Percentiles rank a stretch among this genome's conserved stretches.
phyloP scores from a whole-genome alignment of 1,140 invertebrate genomes.

The Ectropis grisescens region DNA sequence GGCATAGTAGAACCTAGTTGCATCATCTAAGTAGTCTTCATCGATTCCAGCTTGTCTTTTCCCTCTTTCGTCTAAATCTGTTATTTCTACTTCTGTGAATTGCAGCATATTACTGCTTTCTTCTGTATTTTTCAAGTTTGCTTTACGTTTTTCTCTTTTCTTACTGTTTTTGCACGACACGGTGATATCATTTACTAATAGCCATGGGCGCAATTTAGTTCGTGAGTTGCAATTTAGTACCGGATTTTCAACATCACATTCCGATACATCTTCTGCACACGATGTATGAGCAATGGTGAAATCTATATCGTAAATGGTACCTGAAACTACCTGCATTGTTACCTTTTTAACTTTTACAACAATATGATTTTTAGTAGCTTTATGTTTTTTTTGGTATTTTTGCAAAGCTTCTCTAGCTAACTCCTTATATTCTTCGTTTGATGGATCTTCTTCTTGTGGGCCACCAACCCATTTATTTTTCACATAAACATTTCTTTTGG shows the following conservation, averaged over 20 bases:
- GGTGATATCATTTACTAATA: slow-evolving; percentile 18
- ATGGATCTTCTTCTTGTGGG: slow-evolving; percentile 13
- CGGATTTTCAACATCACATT: not conserved
- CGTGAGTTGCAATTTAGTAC: slow-evolving; percentile 25
- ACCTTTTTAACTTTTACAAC: slow-evolving; percentile 19
- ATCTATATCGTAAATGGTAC: slow-evolving; percentile 16
- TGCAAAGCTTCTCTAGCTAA: slow-evolving; percentile 23
- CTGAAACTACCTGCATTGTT: slow-evolving; percentile 24
- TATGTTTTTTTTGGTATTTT: slow-evolving; percentile 18
- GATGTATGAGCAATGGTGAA: slow-evolving; percentile 10
- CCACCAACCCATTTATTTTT: slow-evolving; percentile 6
- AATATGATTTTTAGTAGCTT: slow-evolving; percentile 10
- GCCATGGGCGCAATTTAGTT: slow-evolving; percentile 32
- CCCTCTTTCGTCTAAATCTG: too few species aligned
- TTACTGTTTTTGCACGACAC: slow-evolving; percentile 1
- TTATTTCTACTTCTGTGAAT: too few species aligned
- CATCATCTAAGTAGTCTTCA: slow-evolving; percentile 42
- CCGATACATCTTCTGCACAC: too few species aligned
- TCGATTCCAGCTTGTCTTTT: slow-evolving; percentile 21
- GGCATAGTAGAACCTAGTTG: slow-evolving; percentile 38
- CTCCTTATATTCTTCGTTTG: slow-evolving; percentile 13
- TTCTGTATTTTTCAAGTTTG: slow-evolving; percentile 4
- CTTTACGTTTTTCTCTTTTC: slow-evolving; percentile 7
- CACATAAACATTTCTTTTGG: too few species aligned
- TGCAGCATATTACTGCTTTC: too few species aligned